phyloP scores from a whole-genome alignment of 2,797 vertebrate species.

The Tragopan temminckii region DNA sequence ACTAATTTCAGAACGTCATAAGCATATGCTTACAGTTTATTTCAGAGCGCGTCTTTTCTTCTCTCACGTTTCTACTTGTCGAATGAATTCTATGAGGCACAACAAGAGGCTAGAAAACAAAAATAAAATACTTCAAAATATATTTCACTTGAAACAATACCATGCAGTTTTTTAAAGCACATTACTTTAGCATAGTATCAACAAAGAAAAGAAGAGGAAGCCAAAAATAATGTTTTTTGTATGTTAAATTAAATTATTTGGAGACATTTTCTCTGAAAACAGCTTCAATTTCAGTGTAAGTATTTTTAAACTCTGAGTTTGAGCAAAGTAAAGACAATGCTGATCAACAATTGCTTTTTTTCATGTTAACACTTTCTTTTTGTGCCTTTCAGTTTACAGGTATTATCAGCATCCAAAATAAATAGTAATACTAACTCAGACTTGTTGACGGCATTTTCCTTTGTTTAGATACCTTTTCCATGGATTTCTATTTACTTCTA shows the following conservation, averaged over 20 bases:
- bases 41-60: conserved; percentile 96
- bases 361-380: not conserved
- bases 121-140: conserved; percentile 5
- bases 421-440: not conserved
- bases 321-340: not conserved
- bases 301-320: not conserved
- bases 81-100: conserved; percentile 97
- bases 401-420: not conserved
- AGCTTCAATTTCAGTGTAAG: not conserved
- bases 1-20: not conserved
- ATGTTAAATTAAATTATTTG: not conserved
- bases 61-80: conserved; percentile 93
- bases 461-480: not conserved
- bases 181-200: not conserved
- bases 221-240: not conserved
- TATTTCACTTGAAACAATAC: not conserved
- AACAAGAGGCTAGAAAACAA: conserved; percentile 87
- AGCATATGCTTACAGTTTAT: conserved; percentile 92
- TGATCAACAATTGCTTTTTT: not conserved
- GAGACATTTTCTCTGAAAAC: not conserved
- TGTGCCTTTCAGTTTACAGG: not conserved
- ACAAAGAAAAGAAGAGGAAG: not conserved
- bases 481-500: not conserved
- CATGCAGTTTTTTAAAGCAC: not conserved
- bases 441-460: not conserved